Percentiles rank a stretch among this genome's conserved stretches.
Evolutionary conservation across 2,113 vertebrate species (phyloP).

Genomic region (Echinops telfairi): DNA sequence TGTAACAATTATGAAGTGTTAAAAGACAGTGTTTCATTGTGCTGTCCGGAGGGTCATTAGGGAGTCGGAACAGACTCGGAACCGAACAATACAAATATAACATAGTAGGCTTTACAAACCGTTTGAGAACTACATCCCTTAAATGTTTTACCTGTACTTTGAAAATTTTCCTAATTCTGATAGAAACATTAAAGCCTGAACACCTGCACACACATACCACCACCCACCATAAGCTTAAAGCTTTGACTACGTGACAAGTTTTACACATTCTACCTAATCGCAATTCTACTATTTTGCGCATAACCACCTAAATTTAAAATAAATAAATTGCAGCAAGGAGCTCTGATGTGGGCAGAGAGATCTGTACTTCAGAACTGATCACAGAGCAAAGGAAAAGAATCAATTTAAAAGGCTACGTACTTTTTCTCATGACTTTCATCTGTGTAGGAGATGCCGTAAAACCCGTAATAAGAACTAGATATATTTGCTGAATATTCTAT

Average conservation of each 20-base stretch:
- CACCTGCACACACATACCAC: not conserved
- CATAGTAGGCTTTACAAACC: not conserved
- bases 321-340: not conserved
- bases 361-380: not conserved
- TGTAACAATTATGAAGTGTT: no score
- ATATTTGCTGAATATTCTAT: slow-evolving; percentile 92
- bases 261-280: slow-evolving; percentile 10
- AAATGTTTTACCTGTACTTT: slow-evolving; percentile 15
- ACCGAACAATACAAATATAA: no score
- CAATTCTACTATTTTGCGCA: slow-evolving; percentile 18
- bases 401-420: slow-evolving; percentile 78
- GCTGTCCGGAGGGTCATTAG: no score
- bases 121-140: not conserved
- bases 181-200: not conserved
- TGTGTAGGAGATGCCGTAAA: slow-evolving; percentile 95
- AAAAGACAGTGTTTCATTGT: no score
- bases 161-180: slow-evolving; percentile 6
- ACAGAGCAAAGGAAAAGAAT: not conserved
- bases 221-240: not conserved
- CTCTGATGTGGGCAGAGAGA: not conserved
- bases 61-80: no score
- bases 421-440: slow-evolving; percentile 87
- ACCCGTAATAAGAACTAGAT: slow-evolving; percentile 92
- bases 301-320: slow-evolving; percentile 37
- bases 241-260: not conserved